Base-by-base conservation (phyloP, 2,888 invertebrate genomes). In the Melolontha melolontha region DNA sequence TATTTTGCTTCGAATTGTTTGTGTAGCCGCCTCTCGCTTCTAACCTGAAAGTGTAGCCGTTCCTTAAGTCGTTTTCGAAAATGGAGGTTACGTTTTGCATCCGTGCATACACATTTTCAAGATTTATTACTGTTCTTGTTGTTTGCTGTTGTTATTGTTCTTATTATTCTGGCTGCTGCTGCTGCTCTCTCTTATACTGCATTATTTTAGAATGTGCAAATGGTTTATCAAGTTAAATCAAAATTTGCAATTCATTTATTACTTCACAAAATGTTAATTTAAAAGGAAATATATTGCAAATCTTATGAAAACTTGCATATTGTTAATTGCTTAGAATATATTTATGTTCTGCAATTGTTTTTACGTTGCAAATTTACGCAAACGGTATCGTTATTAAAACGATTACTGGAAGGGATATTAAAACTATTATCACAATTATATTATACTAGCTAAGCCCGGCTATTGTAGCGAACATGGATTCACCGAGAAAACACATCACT, bases 1-100 rank as follows among this genome's bases (percentile, higher is more conserved):
- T 71, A 71, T 70, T 72, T 72, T 71, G 66, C 68, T 29, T 16
- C 40, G 16, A 40, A 17, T 22, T 16, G 54, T 40, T 39, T 40
- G 17, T 22, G 50, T n/a, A 16, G 1, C n/a, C 54, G 7, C 14
- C 47, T 17, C 47, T 17, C 47, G 47, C 47, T 47, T 14, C 47
- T 8, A 47, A 17, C 16, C 14, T 27, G 27, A 12, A 8, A 39
- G 41, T 40, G 42, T 42, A 22, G n/a, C n/a, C 41, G 12, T 22
- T 42, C 41, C 34, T 34, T 34, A 2, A 12, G 7, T 52, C 12
- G 29, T 29, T 17, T 11, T 12, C 51, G 7, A 27, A 10, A 51
- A 27, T 12, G 44, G 42, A 59, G 44, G 22, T 7, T 22, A 22
- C 47, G 4, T 29, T 62, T 34, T 34, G 39, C 59, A 47, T 47